These are phyloP conservation scores for Xiphorhynchus elegans DNA, from an alignment of 2,113 vertebrate species.

Conservation along the genomic window DNA sequence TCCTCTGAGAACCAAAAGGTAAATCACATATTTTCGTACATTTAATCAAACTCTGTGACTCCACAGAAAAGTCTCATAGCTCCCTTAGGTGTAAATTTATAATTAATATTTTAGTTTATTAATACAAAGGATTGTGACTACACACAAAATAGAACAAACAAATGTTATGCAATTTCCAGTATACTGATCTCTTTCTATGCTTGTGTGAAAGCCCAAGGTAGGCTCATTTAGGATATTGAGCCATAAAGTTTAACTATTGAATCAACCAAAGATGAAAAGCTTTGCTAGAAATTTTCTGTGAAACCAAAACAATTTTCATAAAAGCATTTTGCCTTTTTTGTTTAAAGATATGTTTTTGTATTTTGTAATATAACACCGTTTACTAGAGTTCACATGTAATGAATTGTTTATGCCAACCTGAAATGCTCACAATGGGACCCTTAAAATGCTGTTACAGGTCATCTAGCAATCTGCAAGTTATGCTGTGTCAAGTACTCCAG, in stretches of 20 bases:
- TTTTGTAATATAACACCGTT: not conserved
- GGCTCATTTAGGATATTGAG: not conserved
- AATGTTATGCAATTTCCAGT: slow-evolving; percentile 37
- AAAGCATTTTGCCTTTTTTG: not conserved
- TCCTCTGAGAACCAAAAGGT: not conserved
- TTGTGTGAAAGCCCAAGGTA: not conserved
- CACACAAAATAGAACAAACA: slow-evolving; percentile 52
- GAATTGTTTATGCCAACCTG: not conserved
- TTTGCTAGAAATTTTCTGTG: not conserved
- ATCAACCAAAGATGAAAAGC: not conserved
- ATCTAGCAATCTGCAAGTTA: not conserved
- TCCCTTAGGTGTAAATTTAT: slow-evolving; percentile 65
- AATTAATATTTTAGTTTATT: slow-evolving; percentile 78
- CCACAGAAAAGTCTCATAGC: slow-evolving; percentile 34
- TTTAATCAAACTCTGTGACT: slow-evolving; percentile 79
- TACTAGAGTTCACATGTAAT: not conserved
- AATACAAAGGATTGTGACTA: slow-evolving; percentile 61
- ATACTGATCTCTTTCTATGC: not conserved
- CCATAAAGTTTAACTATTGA: not conserved
- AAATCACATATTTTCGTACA: slow-evolving; percentile 39
- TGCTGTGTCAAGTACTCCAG: not conserved
- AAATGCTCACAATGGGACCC: not conserved
- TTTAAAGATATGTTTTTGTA: not conserved
- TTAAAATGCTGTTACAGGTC: not conserved
- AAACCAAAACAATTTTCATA: not conserved